phyloP scores from a whole-genome alignment of 2,797 vertebrate species.

The Crocodylus rhombifer region DNA sequence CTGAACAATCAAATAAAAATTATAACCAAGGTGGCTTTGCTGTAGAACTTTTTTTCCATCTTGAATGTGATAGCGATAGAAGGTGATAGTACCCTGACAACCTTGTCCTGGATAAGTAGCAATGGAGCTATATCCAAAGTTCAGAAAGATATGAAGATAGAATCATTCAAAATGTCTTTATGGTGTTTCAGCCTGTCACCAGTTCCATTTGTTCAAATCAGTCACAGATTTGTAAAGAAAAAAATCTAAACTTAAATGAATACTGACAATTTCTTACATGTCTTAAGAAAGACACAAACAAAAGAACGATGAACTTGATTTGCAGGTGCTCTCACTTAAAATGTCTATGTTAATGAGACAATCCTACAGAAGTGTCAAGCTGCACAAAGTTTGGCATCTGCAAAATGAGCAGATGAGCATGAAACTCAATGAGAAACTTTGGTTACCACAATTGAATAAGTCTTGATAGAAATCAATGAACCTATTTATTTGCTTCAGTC shows the following conservation, averaged over 20 bases:
- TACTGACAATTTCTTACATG: not conserved
- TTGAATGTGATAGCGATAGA: too few species aligned
- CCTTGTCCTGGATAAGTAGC: not conserved
- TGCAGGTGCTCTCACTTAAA: not conserved
- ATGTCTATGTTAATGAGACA: not conserved
- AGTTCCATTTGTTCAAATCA: not conserved
- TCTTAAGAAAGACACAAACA: constrained; percentile 5
- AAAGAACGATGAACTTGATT: not conserved
- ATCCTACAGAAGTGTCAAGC: not conserved
- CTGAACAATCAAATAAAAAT: not conserved
- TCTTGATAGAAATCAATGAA: not conserved
- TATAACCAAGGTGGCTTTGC: too few species aligned
- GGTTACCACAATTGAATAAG: not conserved
- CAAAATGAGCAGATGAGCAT: not conserved
- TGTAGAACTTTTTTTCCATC: not conserved
- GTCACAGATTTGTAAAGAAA: not conserved
- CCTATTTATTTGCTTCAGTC: not conserved
- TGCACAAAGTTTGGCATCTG: not conserved
- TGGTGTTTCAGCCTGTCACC: not conserved
- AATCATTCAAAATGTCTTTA: not conserved
- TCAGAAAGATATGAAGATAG: not conserved
- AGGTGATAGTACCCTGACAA: too few species aligned
- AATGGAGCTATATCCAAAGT: not conserved
- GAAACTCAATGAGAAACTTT: not conserved
- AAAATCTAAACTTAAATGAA: not conserved